Evolutionary conservation across 1,140 invertebrate species (phyloP).

Genomic region (Parasteatoda tepidariorum): DNA sequence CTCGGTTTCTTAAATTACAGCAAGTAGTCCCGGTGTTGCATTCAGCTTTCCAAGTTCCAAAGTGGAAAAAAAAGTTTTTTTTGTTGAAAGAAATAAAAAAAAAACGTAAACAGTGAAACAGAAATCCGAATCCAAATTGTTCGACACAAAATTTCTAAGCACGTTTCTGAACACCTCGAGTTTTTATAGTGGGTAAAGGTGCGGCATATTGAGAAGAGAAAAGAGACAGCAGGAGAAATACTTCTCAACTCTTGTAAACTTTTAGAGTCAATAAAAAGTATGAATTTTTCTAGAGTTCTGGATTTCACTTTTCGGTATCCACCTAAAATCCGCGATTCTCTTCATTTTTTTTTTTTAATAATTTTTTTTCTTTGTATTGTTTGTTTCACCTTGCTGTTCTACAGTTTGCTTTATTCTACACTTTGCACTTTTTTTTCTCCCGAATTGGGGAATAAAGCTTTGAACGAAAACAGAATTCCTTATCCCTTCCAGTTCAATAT

Average conservation of each 20-base stretch:
- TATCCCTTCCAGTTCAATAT: neutral
- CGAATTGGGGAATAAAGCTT: neutral
- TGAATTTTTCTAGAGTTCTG: conserved; percentile 4
- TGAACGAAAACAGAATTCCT: neutral
- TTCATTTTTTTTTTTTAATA: neutral
- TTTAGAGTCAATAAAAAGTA: conserved; percentile 40
- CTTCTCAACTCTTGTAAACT: conserved; percentile 9
- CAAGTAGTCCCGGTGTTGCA: neutral
- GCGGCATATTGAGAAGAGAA: conserved; percentile 15
- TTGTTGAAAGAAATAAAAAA: neutral
- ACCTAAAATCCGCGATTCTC: neutral
- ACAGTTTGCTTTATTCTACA: too few species aligned
- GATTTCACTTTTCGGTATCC: neutral
- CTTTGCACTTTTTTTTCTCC: too few species aligned
- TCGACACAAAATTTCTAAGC: neutral
- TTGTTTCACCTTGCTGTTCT: neutral
- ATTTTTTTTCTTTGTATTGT: neutral
- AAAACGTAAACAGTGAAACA: neutral
- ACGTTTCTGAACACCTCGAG: neutral
- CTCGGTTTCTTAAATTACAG: neutral
- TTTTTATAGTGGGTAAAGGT: neutral
- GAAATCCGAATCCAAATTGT: conserved; percentile 14
- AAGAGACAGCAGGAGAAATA: neutral
- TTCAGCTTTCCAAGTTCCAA: neutral
- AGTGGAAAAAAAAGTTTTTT: neutral